Base-by-base conservation (phyloP, 2,113 vertebrate species). In the Pelusios castaneus region DNA sequence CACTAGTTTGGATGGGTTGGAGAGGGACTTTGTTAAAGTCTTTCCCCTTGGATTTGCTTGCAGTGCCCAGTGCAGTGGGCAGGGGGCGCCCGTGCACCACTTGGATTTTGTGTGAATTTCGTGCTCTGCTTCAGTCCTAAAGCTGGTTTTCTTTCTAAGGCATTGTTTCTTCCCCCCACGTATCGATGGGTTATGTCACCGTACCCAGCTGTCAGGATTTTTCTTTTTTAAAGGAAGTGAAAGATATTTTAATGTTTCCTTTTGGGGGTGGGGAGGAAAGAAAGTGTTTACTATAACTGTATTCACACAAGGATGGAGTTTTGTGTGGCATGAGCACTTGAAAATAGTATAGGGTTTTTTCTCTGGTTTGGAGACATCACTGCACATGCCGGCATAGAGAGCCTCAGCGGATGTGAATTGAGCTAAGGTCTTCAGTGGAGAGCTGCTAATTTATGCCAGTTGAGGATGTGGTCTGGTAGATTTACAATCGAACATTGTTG, bases 381-480 rank as follows among this genome's bases (percentile, higher is more conserved):
- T 49, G 43, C 10, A 11, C 17, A 31, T 12, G 5, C 17, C 29
- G 80, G 27, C 8, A 3, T 19, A 34, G n/a, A 4, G n/a, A 4
- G 22, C 21, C 41, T 41, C 49, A 55, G 43, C 29, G 34, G 31
- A 17, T 10, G 11, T 21, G 76, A 75, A 55, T 24, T 51, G 38
- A 16, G 13, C n/a, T 10, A 51, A 47, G 19, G 41, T 22, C 19
- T 19, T 41, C 17, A 24, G 51, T 7, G n/a, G 47, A 87, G 81
- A 7, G 4, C 11, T 21, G 21, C 5, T 45, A 2, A 27, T 80
- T 27, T 0, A 4, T 10, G 0, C 22, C 2, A 2, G 6, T 16
- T 6, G 13, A 12, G 17, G n/a, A 90, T 43, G 25, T 87, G 6
- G 63, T 77, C 25, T 22, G 14, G 52, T 10, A 2, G 8, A 21